Evolutionary conservation across 2,113 vertebrate species (phyloP).

Genomic region (Erythrolamprus reginae): DNA sequence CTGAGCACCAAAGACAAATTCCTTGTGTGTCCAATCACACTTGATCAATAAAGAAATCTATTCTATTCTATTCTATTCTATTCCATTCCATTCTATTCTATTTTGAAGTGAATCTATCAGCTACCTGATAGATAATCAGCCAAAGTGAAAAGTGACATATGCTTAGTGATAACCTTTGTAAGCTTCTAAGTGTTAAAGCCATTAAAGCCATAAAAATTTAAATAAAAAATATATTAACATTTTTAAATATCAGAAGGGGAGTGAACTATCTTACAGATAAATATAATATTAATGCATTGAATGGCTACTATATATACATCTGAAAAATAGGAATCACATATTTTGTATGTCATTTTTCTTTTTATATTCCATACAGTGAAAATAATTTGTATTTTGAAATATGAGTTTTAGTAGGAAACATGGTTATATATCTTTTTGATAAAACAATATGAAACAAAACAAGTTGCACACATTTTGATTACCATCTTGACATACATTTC

Average conservation of each 20-base stretch:
- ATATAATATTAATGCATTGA: neutral
- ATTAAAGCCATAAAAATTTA: neutral
- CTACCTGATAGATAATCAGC: neutral
- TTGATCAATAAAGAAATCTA: no score
- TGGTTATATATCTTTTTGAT: neutral
- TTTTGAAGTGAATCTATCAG: neutral
- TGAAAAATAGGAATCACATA: neutral
- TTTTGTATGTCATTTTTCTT: neutral
- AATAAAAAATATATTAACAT: neutral
- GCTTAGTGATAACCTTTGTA: neutral
- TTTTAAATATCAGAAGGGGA: neutral
- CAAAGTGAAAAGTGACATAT: constrained; percentile 12
- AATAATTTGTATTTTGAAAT: neutral
- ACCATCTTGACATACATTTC: neutral
- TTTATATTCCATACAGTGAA: neutral
- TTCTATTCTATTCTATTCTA: no score
- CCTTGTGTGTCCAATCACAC: no score
- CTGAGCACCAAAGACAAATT: no score
- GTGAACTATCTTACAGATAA: neutral
- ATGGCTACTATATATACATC: neutral
- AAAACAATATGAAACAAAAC: accelerated
- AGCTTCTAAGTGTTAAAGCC: neutral
- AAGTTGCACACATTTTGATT: neutral
- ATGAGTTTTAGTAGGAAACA: neutral
- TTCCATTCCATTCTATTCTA: no score